These are phyloP conservation scores for Syrphus vitripennis DNA, from an alignment of 2,888 invertebrate genomes.

Conservation along the genomic window DNA sequence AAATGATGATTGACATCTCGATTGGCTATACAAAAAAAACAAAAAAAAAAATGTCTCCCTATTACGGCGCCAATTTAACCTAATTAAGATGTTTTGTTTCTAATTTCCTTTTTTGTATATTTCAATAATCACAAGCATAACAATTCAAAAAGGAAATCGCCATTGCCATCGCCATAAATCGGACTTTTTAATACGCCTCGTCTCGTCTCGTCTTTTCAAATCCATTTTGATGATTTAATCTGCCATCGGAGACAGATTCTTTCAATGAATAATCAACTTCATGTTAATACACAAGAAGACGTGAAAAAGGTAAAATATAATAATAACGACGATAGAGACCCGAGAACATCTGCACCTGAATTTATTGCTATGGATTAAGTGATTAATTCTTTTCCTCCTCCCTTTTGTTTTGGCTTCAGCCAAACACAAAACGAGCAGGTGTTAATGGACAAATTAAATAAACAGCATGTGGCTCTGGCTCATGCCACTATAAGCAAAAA, in stretches of 20 bases:
- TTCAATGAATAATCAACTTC: slow-evolving; percentile 50
- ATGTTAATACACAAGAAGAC: slow-evolving; percentile 4
- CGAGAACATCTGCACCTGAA: slow-evolving; percentile 45
- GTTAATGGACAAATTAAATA: slow-evolving; percentile 56
- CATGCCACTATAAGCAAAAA: slow-evolving; percentile 14
- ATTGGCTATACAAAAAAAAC: slow-evolving; percentile 37
- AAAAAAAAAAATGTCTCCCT: slow-evolving; percentile 28
- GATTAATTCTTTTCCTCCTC: slow-evolving; percentile 53
- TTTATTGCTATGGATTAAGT: slow-evolving; percentile 59
- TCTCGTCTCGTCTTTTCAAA: no score
- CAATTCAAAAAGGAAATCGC: slow-evolving; percentile 18
- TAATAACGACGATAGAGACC: neutral
- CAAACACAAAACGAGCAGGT: slow-evolving; percentile 45
- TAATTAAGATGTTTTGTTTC: slow-evolving; percentile 55
- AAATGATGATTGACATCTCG: slow-evolving; percentile 66
- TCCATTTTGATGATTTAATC: slow-evolving; percentile 58
- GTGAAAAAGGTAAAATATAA: slow-evolving; percentile 1
- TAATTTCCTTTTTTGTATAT: neutral
- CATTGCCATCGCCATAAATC: slow-evolving; percentile 5
- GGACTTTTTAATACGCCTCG: neutral
- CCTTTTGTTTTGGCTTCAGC: neutral
- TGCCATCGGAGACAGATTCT: slow-evolving; percentile 42
- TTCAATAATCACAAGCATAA: slow-evolving; percentile 16
- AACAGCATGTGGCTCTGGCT: slow-evolving; percentile 48
- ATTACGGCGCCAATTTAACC: slow-evolving; percentile 66